A percentile compares a stretch with the other conserved stretches of the same genome.
These are phyloP conservation scores for Odontomachus brunneus DNA, from an alignment of 1,140 invertebrate species.

Conservation along the genomic window DNA sequence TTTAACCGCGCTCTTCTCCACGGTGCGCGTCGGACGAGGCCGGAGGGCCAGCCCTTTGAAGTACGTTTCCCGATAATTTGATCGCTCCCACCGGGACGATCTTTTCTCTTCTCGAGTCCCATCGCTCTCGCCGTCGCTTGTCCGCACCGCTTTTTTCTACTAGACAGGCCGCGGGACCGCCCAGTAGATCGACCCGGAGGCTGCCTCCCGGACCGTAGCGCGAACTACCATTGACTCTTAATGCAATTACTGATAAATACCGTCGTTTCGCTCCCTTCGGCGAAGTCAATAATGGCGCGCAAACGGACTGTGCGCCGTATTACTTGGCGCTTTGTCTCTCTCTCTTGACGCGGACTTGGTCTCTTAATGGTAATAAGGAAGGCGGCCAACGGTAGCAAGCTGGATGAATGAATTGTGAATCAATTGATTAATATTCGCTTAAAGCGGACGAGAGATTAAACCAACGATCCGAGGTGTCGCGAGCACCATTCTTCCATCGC, in stretches of 20 bases:
- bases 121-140: neutral
- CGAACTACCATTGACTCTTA: constrained; percentile 28
- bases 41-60: constrained; percentile 34
- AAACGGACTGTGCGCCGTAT: constrained; percentile 7
- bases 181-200: neutral
- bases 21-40: no score
- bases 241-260: constrained; percentile 37
- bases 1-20: constrained; percentile 38
- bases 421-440: constrained; percentile 7
- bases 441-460: neutral
- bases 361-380: neutral
- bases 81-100: constrained; percentile 40
- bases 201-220: neutral
- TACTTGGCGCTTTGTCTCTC: neutral
- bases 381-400: neutral
- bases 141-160: neutral
- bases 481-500: neutral
- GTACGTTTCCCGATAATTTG: constrained; percentile 52
- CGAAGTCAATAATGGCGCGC: neutral
- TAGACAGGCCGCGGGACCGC: neutral
- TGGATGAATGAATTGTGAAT: constrained; percentile 2
- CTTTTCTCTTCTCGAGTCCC: constrained; percentile 27
- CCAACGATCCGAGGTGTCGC: neutral
- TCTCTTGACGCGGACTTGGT: neutral
- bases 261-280: neutral